Percentiles rank a stretch among this genome's conserved stretches.
Conservation (phyloP, 2,113 vertebrate genomes). For the Syngnathoides biaculeatus region DNA sequence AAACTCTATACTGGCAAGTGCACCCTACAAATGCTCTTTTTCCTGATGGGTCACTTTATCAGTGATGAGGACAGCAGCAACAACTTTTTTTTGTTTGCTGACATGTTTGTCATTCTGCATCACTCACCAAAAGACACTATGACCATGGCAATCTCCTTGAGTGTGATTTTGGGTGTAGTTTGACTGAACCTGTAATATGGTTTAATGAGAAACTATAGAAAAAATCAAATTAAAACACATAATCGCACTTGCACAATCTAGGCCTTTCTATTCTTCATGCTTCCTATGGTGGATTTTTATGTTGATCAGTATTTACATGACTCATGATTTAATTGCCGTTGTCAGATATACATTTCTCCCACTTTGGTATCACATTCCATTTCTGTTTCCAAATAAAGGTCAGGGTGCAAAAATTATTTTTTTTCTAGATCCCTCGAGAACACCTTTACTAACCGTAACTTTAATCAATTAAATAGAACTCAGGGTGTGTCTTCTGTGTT, state of each 20-base stretch:
- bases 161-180: conserved; percentile 33
- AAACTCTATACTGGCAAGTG: conserved; percentile 12
- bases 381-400: conserved; percentile 3
- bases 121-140: conserved; percentile 38
- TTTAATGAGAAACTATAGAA: conserved; percentile 13
- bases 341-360: neutral
- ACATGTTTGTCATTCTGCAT: conserved; percentile 28
- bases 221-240: conserved; percentile 17
- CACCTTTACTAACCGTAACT: too few species aligned
- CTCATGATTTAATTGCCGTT: conserved; percentile 47
- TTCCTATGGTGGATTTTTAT: conserved; percentile 11
- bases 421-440: too few species aligned
- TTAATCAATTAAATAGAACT: too few species aligned
- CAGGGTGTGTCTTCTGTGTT: too few species aligned
- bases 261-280: conserved; percentile 8
- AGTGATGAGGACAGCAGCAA: conserved; percentile 19
- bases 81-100: conserved; percentile 55
- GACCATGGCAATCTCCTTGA: conserved; percentile 58
- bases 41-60: conserved; percentile 26
- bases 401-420: neutral
- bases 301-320: conserved; percentile 16
- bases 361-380: neutral
- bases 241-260: conserved; percentile 8
- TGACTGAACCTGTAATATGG: conserved; percentile 27
- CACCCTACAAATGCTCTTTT: conserved; percentile 13